A percentile compares a stretch with the other conserved stretches of the same genome.
These are phyloP conservation scores for Hymenopus coronatus DNA, from an alignment of 2,888 invertebrate species.

Conservation along the genomic window DNA sequence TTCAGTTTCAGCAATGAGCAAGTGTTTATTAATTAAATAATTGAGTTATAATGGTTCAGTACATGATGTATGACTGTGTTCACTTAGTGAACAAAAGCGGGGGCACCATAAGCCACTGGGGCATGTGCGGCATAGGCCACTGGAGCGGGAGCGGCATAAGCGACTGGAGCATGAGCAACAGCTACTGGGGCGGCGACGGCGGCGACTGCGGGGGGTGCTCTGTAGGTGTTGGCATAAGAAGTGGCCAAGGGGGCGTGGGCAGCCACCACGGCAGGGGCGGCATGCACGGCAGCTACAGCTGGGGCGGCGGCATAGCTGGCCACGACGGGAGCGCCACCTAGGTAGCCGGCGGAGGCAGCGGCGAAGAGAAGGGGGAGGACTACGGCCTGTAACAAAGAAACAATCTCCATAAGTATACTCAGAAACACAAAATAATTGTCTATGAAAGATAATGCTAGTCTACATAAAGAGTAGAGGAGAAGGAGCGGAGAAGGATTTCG, in stretches of 20 bases:
- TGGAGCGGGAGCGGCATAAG: neutral
- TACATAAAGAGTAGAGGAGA: too few species aligned
- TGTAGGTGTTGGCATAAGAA: slow-evolving; percentile 38
- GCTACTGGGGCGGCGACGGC: slow-evolving; percentile 42
- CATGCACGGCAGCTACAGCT: slow-evolving; percentile 58
- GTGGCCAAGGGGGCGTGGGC: slow-evolving; percentile 46
- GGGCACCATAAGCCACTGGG: slow-evolving; percentile 6
- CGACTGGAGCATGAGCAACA: slow-evolving; percentile 39
- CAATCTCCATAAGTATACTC: too few species aligned
- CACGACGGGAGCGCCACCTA: slow-evolving; percentile 22
- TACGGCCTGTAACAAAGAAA: slow-evolving; percentile 6
- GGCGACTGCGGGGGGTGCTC: slow-evolving; percentile 35
- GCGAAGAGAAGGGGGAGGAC: slow-evolving; percentile 23
- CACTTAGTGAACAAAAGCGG: slow-evolving; percentile 12
- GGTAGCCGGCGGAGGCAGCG: slow-evolving; percentile 30
- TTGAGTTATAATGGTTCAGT: neutral
- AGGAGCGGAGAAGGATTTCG: too few species aligned
- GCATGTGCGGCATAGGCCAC: neutral
- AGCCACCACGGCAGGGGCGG: slow-evolving; percentile 50
- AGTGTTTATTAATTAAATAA: neutral
- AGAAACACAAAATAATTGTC: too few species aligned
- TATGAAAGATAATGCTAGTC: too few species aligned
- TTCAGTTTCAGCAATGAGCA: neutral
- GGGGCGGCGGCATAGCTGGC: slow-evolving; percentile 40
- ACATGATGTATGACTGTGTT: too few species aligned